Evolutionary conservation across 1,140 invertebrate species (phyloP).

Genomic region (Solenopsis fugax): DNA sequence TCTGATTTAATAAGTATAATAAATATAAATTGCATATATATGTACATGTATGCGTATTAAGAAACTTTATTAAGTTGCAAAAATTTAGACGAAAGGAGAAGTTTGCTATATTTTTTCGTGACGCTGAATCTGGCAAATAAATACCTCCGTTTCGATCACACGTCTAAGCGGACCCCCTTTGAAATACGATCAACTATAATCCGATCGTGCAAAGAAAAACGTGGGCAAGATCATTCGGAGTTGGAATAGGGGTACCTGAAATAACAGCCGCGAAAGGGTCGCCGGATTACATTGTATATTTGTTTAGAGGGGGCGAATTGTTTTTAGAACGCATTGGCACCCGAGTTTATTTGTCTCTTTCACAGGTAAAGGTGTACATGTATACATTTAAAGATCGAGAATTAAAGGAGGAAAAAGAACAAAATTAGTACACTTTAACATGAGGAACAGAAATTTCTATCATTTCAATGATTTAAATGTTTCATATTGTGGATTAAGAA

Average conservation of each 20-base stretch:
- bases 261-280: conserved; percentile 67
- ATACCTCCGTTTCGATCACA: conserved; percentile 10
- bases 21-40: background rate
- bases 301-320: conserved; percentile 71
- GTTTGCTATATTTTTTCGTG: background rate
- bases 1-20: background rate
- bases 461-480: background rate
- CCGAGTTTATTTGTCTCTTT: conserved; percentile 51
- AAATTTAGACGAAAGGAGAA: background rate
- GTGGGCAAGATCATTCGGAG: conserved; percentile 57
- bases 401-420: background rate
- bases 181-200: conserved; percentile 63
- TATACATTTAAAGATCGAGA: conserved; percentile 44
- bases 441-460: background rate
- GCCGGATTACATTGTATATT: conserved; percentile 73
- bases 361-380: conserved; percentile 10
- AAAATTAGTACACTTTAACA: conserved; percentile 5
- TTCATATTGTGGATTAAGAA: background rate
- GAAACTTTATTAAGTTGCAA: background rate
- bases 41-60: background rate
- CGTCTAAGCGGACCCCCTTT: conserved; percentile 39
- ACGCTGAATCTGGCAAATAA: conserved; percentile 17
- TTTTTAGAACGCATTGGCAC: conserved; percentile 56
- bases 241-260: conserved; percentile 69
- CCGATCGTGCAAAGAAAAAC: conserved; percentile 65